A percentile compares a stretch with the other conserved stretches of the same genome.
These are phyloP conservation scores for Anguilla japonica DNA, from an alignment of 2,113 vertebrate species.

Conservation along the genomic window DNA sequence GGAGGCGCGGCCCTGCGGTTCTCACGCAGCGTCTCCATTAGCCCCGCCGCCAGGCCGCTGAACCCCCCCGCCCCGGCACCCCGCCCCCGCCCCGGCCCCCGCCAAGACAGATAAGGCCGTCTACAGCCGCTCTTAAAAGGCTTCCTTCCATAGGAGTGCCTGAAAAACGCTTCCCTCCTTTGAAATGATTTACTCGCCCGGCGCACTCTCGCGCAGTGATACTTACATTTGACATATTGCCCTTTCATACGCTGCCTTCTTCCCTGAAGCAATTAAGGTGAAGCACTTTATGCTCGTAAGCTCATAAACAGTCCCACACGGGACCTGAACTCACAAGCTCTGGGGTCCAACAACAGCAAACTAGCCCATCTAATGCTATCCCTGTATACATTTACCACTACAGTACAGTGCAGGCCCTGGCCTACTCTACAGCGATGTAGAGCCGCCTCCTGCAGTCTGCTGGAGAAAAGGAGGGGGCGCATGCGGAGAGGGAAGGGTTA, in stretches of 20 bases:
- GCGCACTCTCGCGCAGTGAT: neutral
- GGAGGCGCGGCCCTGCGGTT: neutral
- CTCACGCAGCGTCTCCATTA: neutral
- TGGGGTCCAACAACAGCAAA: neutral
- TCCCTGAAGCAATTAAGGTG: neutral
- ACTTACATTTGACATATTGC: neutral
- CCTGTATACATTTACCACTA: neutral
- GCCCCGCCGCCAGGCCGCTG: neutral
- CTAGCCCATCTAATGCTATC: neutral
- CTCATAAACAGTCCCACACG: neutral
- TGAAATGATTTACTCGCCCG: neutral
- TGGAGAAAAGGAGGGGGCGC: neutral
- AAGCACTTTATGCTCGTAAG: neutral
- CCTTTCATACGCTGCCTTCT: neutral
- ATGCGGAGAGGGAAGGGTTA: conserved; percentile 38
- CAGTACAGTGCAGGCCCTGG: neutral
- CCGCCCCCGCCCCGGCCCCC: neutral
- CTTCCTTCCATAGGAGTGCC: neutral
- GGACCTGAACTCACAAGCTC: neutral
- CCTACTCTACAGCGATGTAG: neutral
- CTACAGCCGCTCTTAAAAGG: neutral
- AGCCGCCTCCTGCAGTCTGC: neutral
- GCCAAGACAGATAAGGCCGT: neutral
- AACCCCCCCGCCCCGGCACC: neutral
- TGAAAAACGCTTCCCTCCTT: neutral